Percentiles rank a stretch among this genome's conserved stretches.
phyloP scores from a whole-genome alignment of 2,888 invertebrate genomes.

The Zele albiditarsus region DNA sequence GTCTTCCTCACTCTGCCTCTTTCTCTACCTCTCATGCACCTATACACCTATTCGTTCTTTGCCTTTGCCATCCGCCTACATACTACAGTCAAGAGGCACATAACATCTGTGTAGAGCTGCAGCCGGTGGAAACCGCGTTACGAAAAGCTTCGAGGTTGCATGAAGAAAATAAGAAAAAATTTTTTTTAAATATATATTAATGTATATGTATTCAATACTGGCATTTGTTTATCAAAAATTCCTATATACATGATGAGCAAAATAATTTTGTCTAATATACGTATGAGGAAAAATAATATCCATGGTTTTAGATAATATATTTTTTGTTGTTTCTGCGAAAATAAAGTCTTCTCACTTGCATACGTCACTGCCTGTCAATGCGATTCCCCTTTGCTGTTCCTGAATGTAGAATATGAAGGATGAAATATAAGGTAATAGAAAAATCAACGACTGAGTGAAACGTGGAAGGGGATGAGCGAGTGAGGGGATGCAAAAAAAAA shows the following conservation, averaged over 20 bases:
- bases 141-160: neutral
- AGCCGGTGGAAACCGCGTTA: neutral
- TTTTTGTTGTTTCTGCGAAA: constrained; percentile 24
- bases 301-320: neutral
- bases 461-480: neutral
- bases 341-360: neutral
- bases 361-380: neutral
- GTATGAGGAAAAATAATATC: neutral
- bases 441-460: neutral
- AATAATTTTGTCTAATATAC: too few species aligned
- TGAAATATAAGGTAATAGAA: neutral
- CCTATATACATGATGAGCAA: too few species aligned
- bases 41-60: neutral
- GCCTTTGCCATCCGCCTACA: neutral
- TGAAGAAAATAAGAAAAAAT: neutral
- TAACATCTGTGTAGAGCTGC: neutral
- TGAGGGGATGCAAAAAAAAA: neutral
- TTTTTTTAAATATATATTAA: neutral
- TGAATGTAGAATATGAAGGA: neutral
- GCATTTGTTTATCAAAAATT: neutral
- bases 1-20: constrained; percentile 19
- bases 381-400: neutral
- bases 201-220: neutral
- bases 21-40: neutral
- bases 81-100: neutral